phyloP scores from a whole-genome alignment of 2,888 invertebrate species.

The Epirrita christyi region DNA sequence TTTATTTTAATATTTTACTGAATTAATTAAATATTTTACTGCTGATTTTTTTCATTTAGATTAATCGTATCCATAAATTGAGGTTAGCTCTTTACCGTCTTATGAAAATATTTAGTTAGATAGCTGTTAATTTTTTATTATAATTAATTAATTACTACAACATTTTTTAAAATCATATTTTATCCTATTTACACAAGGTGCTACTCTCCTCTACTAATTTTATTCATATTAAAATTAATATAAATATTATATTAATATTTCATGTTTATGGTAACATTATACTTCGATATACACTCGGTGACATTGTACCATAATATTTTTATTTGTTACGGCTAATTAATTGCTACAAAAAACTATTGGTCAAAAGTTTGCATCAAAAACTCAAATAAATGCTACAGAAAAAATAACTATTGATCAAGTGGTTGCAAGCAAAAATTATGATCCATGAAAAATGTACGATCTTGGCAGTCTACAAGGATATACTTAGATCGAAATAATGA shows the following conservation, averaged over 20 bases:
- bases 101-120: not conserved
- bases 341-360: slow-evolving; percentile 20
- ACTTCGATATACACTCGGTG: slow-evolving; percentile 37
- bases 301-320: slow-evolving; percentile 32
- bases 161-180: slow-evolving; percentile 18
- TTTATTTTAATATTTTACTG: not conserved
- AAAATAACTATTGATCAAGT: not conserved
- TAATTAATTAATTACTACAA: not conserved
- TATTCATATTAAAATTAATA: slow-evolving; percentile 38
- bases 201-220: slow-evolving; percentile 39
- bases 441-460: not conserved
- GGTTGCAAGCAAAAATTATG: no score
- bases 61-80: slow-evolving; percentile 2
- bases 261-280: slow-evolving; percentile 52
- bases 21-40: not conserved
- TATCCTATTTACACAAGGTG: slow-evolving; percentile 45
- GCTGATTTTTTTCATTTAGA: slow-evolving; percentile 1
- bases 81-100: slow-evolving; percentile 4
- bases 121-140: not conserved
- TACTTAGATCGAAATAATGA: slow-evolving; percentile 1
- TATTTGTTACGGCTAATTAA: slow-evolving; percentile 8
- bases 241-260: slow-evolving; percentile 41
- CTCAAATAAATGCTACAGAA: no score
- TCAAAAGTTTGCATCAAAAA: slow-evolving; percentile 4
- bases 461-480: no score